These are phyloP conservation scores for Forbesichthys papilliferus DNA, from an alignment of 2,113 vertebrate genomes.

Conservation along the genomic window DNA sequence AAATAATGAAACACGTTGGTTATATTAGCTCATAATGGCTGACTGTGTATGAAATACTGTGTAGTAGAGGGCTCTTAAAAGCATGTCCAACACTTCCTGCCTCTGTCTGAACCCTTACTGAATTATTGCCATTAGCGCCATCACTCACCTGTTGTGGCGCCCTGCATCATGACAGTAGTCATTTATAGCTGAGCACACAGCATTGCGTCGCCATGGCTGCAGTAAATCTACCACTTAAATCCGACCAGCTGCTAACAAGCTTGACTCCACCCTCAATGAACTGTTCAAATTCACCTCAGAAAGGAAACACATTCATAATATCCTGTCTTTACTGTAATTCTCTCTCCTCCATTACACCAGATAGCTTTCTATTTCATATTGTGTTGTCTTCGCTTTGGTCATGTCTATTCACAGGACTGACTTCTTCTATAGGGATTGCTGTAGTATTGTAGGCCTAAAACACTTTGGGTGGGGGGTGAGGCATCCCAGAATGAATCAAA, in stretches of 20 bases:
- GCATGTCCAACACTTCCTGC: neutral
- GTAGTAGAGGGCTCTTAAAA: neutral
- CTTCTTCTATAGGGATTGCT: too few species aligned
- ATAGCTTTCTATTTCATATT: neutral
- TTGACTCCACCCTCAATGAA: constrained; percentile 17
- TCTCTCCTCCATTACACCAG: neutral
- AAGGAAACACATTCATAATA: constrained; percentile 1
- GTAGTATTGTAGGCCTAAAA: too few species aligned
- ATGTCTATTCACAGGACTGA: too few species aligned
- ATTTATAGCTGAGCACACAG: constrained; percentile 59
- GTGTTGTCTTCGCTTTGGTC: neutral
- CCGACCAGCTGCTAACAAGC: too few species aligned
- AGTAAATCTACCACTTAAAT: constrained; percentile 48
- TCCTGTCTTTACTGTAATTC: neutral
- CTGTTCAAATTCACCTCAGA: neutral
- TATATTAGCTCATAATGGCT: too few species aligned
- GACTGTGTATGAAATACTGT: too few species aligned
- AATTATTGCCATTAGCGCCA: constrained; percentile 29
- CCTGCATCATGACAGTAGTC: neutral
- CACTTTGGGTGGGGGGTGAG: too few species aligned
- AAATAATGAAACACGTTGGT: too few species aligned
- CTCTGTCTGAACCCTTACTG: constrained; percentile 10
- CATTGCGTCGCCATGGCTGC: constrained; percentile 51
- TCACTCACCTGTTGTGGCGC: constrained; percentile 12
- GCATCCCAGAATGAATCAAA: too few species aligned